phyloP scores from a whole-genome alignment of 35 echinoderm and acorn worm genomes.

The Ophioderma brevispina region DNA sequence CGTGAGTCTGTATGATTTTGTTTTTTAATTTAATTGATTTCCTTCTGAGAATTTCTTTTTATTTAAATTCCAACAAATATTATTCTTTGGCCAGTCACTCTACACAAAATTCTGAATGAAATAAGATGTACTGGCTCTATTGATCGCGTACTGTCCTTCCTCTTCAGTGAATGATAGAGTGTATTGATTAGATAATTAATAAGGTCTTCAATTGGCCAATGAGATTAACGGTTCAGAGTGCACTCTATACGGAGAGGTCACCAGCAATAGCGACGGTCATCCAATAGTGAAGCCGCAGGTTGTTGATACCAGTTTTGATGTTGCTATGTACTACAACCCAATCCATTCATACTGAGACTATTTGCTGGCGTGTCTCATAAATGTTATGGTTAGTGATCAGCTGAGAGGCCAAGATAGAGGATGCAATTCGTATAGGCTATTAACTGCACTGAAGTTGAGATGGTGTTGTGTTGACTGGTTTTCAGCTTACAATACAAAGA shows the following conservation, averaged over 20 bases:
- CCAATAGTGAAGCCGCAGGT: conserved; percentile 33
- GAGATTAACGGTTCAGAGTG: not conserved
- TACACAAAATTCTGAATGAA: too few species aligned
- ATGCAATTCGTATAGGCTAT: not conserved
- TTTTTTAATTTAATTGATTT: too few species aligned
- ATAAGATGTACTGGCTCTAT: too few species aligned
- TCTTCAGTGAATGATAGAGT: too few species aligned
- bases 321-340: conserved; percentile 33
- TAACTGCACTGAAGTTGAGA: not conserved
- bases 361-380: not conserved
- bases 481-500: not conserved
- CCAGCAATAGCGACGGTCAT: conserved; percentile 40
- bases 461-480: not conserved
- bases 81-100: too few species aligned
- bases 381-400: conserved; percentile 26
- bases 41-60: too few species aligned
- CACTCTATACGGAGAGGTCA: not conserved
- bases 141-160: too few species aligned
- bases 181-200: not conserved
- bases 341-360: conserved; percentile 25
- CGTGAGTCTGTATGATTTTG: too few species aligned
- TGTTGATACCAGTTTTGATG: conserved; percentile 63
- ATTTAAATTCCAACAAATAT: too few species aligned
- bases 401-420: not conserved
- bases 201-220: not conserved